Percentiles rank a stretch among this genome's conserved stretches.
Evolutionary conservation across 2,113 vertebrate species (phyloP).

Genomic region (Cromileptes altivelis): DNA sequence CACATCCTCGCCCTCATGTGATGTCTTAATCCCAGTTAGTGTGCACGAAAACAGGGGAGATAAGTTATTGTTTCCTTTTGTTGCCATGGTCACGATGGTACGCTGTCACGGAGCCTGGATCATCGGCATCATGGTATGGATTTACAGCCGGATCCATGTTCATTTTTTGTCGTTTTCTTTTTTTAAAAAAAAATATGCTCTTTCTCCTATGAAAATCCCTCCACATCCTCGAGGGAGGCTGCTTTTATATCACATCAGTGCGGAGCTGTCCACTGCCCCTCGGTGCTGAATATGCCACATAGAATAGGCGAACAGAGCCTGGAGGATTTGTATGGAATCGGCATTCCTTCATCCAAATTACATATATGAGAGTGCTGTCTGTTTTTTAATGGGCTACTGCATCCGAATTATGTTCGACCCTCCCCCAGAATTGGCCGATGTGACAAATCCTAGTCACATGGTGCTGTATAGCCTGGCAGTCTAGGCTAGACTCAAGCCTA

Average conservation of each 20-base stretch:
- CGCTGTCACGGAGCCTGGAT: constrained; percentile 25
- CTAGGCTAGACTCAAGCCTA: constrained; percentile 10
- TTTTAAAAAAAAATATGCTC: no score
- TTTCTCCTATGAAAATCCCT: not conserved
- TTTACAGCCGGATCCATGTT: not conserved
- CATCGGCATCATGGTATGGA: constrained; percentile 1
- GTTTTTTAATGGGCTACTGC: not conserved
- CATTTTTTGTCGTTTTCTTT: not conserved
- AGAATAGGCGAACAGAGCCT: not conserved
- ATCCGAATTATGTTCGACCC: constrained; percentile 13
- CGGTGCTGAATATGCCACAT: constrained; percentile 76
- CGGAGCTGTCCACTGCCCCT: constrained; percentile 76
- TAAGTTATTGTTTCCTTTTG: constrained; percentile 71
- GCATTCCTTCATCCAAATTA: constrained; percentile 9
- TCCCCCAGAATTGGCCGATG: constrained; percentile 46
- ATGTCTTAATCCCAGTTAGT: not conserved
- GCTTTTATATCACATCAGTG: constrained; percentile 32
- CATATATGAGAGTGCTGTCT: not conserved
- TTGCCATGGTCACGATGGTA: constrained; percentile 74
- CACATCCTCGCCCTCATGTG: constrained; percentile 14
- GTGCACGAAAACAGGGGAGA: not conserved
- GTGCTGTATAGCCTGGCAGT: constrained; percentile 24
- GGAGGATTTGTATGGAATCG: not conserved
- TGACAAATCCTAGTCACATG: constrained; percentile 72
- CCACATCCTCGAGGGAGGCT: not conserved